phyloP scores from a whole-genome alignment of 1,140 invertebrate species.

The Pseudomyrmex dendroicus region DNA sequence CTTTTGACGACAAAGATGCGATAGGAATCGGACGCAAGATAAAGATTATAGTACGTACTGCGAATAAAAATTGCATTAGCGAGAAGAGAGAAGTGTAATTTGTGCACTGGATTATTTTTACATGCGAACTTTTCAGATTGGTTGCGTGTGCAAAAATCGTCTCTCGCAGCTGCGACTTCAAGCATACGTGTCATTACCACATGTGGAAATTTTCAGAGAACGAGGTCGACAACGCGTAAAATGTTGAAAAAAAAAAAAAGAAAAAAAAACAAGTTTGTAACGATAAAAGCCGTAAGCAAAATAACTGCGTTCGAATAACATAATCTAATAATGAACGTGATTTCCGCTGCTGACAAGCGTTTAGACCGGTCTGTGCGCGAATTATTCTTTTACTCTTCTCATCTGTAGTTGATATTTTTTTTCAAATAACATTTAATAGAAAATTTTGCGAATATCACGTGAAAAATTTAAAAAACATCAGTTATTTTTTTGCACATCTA shows the following conservation, averaged over 20 bases:
- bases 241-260: neutral
- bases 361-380: neutral
- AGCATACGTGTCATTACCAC: conserved; percentile 1
- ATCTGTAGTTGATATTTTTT: conserved; percentile 1
- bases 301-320: neutral
- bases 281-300: neutral
- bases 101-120: too few species aligned
- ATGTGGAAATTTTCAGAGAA: neutral
- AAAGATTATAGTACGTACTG: too few species aligned
- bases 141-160: neutral
- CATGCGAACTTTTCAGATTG: neutral
- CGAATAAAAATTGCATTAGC: too few species aligned
- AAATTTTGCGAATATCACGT: neutral
- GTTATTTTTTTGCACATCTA: neutral
- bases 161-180: neutral
- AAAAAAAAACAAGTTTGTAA: neutral
- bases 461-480: neutral
- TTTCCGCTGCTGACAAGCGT: neutral
- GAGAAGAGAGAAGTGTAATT: too few species aligned
- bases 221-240: neutral
- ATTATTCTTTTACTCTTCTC: neutral
- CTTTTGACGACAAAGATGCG: too few species aligned
- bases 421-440: neutral
- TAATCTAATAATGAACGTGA: conserved; percentile 10
- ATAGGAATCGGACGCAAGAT: too few species aligned